Percentiles rank a stretch among this genome's conserved stretches.
These are phyloP conservation scores for Xyliphius kryptos DNA, from an alignment of 2,113 vertebrate genomes.

Conservation along the genomic window DNA sequence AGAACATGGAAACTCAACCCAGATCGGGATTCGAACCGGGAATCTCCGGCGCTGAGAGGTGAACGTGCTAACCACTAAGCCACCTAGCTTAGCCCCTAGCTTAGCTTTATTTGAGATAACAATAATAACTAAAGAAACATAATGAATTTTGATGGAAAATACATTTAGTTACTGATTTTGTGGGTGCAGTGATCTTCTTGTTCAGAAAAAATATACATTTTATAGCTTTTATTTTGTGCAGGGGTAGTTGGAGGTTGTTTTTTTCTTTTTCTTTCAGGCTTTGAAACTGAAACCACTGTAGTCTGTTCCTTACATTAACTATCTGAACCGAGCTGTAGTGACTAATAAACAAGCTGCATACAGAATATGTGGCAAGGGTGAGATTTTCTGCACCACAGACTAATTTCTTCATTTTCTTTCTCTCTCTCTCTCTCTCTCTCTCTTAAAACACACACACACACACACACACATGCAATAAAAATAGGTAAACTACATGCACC, in stretches of 20 bases:
- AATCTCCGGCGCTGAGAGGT: no score
- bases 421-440: conserved; percentile 44
- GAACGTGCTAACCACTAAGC: no score
- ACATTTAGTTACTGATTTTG: no score
- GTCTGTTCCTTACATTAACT: conserved; percentile 52
- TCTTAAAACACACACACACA: conserved; percentile 44
- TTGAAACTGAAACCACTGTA: conserved; percentile 50
- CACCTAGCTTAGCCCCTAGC: no score
- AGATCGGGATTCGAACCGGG: no score
- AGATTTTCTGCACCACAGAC: no score
- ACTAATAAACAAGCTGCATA: conserved; percentile 47
- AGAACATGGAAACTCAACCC: no score
- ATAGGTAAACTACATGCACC: no score
- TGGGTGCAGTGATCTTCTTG: neutral
- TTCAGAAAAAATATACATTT: neutral
- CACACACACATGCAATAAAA: conserved; percentile 47
- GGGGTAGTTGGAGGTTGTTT: neutral
- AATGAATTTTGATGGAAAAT: no score
- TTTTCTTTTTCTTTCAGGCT: conserved; percentile 29
- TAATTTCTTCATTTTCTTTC: conserved; percentile 25
- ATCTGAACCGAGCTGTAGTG: conserved; percentile 35
- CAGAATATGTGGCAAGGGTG: conserved; percentile 41
- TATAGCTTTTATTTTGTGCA: neutral
- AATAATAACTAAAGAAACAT: no score
- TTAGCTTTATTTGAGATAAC: no score